Base-by-base conservation (phyloP, 2,113 vertebrate species). In the Coracopsis vasa region DNA sequence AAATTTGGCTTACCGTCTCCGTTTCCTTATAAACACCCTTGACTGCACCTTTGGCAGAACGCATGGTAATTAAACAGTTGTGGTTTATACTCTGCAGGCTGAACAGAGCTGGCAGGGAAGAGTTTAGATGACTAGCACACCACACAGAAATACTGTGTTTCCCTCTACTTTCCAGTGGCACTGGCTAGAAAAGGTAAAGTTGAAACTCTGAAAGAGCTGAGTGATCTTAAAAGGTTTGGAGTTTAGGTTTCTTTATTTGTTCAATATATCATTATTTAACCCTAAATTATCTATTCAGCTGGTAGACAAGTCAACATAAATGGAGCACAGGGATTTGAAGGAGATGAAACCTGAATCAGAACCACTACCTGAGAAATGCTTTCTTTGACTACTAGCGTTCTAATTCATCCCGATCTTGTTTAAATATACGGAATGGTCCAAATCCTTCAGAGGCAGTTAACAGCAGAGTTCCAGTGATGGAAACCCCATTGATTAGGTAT, bases 21-120 rank as follows among this genome's bases (percentile, higher is more conserved):
- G 0, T 91, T 96, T 95, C 92, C 92, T 94, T 96, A 90, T 87
- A 96, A 96, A 96, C 88, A 96, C 94, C 83, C 92, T 87, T 84
- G 91, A 83, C 88, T 91, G 80, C 88, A 97, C 91, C 92, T 96
- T 92, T 95, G 96, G 94, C 91, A 96, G 88, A 94, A 31, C 77
- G 82, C 80, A 84, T 61, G 65, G 69, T 87, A 94, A 94, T 92
- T 96, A 95, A 83, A 90, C 61, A 92, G 51, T 94, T 94, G 86
- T 75, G 94, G 77, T 37, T 91, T 93, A 28, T 16, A 33, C 82
- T 91, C 3, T 23, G 25, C 67, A 88, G 61, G 29, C 75, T 92
- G 90, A 86, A 50, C 31, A 84, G 92, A 92, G 51, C 77, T 94
- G 65, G 65, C 80, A 95, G 80, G 77, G 73, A 89, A 78, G 86